A percentile compares a stretch with the other conserved stretches of the same genome.
These are phyloP conservation scores for Petrocephalus microphthalmus DNA, from an alignment of 2,113 vertebrate genomes.

Conservation along the genomic window DNA sequence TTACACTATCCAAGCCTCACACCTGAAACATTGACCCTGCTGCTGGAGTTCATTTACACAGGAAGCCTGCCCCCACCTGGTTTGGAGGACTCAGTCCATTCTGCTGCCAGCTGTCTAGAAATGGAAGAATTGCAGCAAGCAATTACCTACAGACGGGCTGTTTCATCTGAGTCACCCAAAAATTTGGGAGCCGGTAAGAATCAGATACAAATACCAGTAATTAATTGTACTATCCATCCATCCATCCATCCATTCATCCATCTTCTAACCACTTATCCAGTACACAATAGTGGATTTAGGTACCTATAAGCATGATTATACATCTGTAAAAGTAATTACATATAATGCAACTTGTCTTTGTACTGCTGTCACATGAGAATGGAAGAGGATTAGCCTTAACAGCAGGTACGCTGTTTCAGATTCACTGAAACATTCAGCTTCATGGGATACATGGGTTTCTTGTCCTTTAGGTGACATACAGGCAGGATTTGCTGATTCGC, in stretches of 20 bases:
- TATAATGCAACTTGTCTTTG: background rate
- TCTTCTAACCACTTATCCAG: no score
- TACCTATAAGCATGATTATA: background rate
- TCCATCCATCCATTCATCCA: background rate
- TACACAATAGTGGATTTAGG: no score
- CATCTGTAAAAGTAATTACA: background rate
- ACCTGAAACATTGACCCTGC: constrained; percentile 41
- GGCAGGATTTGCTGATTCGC: background rate
- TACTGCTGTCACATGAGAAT: background rate
- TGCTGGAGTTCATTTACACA: constrained; percentile 61
- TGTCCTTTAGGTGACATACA: constrained; percentile 18
- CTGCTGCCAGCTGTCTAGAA: constrained; percentile 51
- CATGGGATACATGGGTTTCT: background rate
- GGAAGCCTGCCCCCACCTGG: constrained; percentile 42
- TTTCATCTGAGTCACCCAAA: constrained; percentile 6
- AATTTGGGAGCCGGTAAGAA: background rate
- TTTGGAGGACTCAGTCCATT: constrained; percentile 39
- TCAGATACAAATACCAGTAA: background rate
- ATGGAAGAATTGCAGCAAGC: constrained; percentile 50
- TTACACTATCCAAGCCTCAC: constrained; percentile 47
- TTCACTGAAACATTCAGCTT: background rate
- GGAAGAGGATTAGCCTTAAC: background rate
- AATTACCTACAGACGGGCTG: constrained; percentile 30
- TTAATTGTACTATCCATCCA: background rate
- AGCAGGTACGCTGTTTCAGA: background rate